A percentile compares a stretch with the other conserved stretches of the same genome.
Conservation (phyloP, 2,113 vertebrate genomes). For the Spermophilus dauricus region DNA sequence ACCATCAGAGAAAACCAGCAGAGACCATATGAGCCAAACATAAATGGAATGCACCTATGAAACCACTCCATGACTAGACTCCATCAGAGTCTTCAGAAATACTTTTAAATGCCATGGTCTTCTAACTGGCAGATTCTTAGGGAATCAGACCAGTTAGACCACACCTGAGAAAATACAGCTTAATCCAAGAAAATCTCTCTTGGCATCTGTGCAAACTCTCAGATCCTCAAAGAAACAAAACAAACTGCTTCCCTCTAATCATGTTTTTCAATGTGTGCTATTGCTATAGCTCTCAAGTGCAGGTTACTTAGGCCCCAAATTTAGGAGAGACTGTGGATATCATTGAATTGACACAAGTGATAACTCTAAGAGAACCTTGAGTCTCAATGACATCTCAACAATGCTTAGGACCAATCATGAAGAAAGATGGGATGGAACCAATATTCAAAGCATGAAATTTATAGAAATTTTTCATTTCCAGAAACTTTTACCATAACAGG, state of each 20-base stretch:
- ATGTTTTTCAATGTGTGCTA: not conserved
- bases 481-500: not conserved
- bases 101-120: slow-evolving; percentile 29
- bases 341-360: slow-evolving; percentile 10
- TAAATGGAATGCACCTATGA: not conserved
- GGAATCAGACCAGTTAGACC: slow-evolving; percentile 27
- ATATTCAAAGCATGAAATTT: slow-evolving; percentile 35
- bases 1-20: slow-evolving; percentile 20
- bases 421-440: not conserved
- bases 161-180: slow-evolving; percentile 47
- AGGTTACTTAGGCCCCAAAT: not conserved
- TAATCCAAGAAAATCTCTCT: slow-evolving; percentile 47
- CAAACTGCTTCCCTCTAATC: not conserved
- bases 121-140: slow-evolving; percentile 17
- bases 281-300: slow-evolving; percentile 18
- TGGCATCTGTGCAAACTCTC: not conserved
- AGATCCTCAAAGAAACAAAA: slow-evolving; percentile 35
- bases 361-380: slow-evolving; percentile 33
- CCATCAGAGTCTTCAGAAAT: slow-evolving; percentile 46
- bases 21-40: slow-evolving; percentile 6
- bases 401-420: slow-evolving; percentile 34
- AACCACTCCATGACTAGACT: not conserved
- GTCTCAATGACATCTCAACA: slow-evolving; percentile 1
- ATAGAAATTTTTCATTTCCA: slow-evolving; percentile 29
- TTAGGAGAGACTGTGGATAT: not conserved